A percentile compares a stretch with the other conserved stretches of the same genome.
Evolutionary conservation across 2,888 invertebrate genomes (phyloP).

Genomic region (Heteromurus nitidus): DNA sequence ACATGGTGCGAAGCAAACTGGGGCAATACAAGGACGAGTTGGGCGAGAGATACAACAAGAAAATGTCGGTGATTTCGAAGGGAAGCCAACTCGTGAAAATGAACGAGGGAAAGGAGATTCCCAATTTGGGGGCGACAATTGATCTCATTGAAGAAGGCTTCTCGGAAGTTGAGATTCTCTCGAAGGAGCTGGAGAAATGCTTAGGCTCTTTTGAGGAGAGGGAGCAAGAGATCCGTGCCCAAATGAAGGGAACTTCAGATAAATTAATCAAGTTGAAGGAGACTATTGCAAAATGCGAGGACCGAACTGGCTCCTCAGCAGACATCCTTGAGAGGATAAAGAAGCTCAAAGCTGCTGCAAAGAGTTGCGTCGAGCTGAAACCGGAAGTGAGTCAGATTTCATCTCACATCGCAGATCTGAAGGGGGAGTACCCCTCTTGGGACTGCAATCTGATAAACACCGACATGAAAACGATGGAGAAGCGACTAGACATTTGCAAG

Average conservation of each 20-base stretch:
- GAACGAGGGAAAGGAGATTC: slow-evolving; percentile 83
- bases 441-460: slow-evolving; percentile 86
- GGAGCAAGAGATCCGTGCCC: slow-evolving; percentile 83
- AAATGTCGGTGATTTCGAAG: slow-evolving; percentile 86
- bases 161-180: slow-evolving; percentile 83
- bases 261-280: slow-evolving; percentile 85
- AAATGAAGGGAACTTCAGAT: slow-evolving; percentile 84
- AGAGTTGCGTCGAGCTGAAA: slow-evolving; percentile 82
- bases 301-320: slow-evolving; percentile 89
- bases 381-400: slow-evolving; percentile 83
- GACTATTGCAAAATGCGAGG: slow-evolving; percentile 91
- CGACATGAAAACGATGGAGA: slow-evolving; percentile 88
- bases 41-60: slow-evolving; percentile 85
- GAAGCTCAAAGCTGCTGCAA: slow-evolving; percentile 84
- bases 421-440: slow-evolving; percentile 85
- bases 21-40: slow-evolving; percentile 91
- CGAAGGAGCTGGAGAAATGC: slow-evolving; percentile 84
- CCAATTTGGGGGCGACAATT: slow-evolving; percentile 82
- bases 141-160: slow-evolving; percentile 86
- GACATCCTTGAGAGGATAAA: slow-evolving; percentile 88
- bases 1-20: slow-evolving; percentile 86
- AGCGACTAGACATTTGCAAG: slow-evolving; percentile 86
- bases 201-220: slow-evolving; percentile 85
- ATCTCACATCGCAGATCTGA: slow-evolving; percentile 83
- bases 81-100: slow-evolving; percentile 86